Conservation (phyloP, 1,140 invertebrate species). For the Pentalonia nigronervosa region DNA sequence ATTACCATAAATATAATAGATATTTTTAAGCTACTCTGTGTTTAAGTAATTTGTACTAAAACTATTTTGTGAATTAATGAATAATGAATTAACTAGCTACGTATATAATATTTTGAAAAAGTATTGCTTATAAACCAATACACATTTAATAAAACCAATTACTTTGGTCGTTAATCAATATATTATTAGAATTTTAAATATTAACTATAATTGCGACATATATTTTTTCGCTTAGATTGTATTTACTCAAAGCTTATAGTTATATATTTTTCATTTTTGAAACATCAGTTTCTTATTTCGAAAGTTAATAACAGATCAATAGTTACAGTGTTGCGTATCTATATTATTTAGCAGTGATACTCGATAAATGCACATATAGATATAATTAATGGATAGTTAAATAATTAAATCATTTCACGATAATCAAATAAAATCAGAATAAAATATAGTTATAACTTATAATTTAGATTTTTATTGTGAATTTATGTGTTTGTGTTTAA, state of each 20-base stretch:
- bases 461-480: neutral
- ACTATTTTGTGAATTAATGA: neutral
- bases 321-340: no score
- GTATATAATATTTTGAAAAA: neutral
- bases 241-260: neutral
- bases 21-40: neutral
- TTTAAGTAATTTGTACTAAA: neutral
- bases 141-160: neutral
- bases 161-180: neutral
- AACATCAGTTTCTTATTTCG: neutral
- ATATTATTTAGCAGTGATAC: neutral
- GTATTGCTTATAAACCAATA: neutral
- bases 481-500: neutral
- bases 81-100: neutral
- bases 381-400: neutral
- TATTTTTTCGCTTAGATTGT: neutral
- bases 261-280: neutral
- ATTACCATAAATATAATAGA: conserved; percentile 25
- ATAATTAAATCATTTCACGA: neutral
- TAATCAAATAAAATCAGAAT: neutral
- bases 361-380: neutral
- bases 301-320: neutral
- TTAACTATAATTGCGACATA: neutral
- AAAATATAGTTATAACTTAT: neutral
- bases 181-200: neutral